Percentiles rank a stretch among this genome's conserved stretches.
phyloP scores from a whole-genome alignment of 1,140 invertebrate species.

The Dryas iulia region DNA sequence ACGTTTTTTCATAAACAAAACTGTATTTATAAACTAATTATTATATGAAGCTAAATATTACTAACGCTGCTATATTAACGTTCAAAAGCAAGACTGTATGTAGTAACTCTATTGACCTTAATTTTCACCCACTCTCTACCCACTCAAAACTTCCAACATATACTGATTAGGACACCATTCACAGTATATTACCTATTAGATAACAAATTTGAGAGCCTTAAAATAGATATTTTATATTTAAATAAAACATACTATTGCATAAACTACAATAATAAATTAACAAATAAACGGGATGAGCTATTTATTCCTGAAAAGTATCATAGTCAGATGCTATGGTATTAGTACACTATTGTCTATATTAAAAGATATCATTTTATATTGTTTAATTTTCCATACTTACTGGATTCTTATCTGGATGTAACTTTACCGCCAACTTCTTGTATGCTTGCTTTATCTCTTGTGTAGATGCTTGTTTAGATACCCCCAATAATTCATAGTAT shows the following conservation, averaged over 20 bases:
- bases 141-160: conserved; percentile 9
- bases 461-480: conserved; percentile 85
- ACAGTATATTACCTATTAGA: background rate
- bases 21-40: too few species aligned
- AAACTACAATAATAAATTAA: too few species aligned
- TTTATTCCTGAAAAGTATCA: too few species aligned
- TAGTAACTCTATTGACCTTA: conserved; percentile 8
- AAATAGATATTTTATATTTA: background rate
- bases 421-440: conserved; percentile 88
- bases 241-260: too few species aligned
- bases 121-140: conserved; percentile 9
- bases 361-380: too few species aligned
- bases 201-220: background rate
- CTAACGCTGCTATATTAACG: too few species aligned
- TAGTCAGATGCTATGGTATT: too few species aligned
- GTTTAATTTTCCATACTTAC: conserved; percentile 75
- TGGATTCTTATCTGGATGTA: conserved; percentile 93
- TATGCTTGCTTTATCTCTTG: conserved; percentile 91
- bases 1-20: too few species aligned
- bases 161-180: background rate
- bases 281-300: too few species aligned
- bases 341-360: too few species aligned
- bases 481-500: conserved; percentile 86
- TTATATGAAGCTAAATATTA: too few species aligned
- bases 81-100: background rate